phyloP scores from a whole-genome alignment of 2,888 invertebrate genomes.

The Nemurella pictetii region DNA sequence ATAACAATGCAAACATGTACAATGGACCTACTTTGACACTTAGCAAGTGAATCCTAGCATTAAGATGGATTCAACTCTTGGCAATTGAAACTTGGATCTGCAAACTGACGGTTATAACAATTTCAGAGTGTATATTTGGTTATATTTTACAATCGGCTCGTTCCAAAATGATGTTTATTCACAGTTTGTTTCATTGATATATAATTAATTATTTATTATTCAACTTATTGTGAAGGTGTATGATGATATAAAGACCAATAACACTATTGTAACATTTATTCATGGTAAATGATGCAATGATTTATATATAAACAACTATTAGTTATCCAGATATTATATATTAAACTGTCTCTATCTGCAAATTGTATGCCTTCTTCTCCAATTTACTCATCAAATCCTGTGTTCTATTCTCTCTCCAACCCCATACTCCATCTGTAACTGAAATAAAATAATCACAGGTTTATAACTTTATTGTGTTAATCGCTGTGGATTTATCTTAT shows the following conservation, averaged over 20 bases:
- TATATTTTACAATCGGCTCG: neutral
- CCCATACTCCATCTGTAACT: neutral
- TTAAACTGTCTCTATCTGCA: neutral
- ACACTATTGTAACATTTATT: slow-evolving; percentile 7
- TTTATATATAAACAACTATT: slow-evolving; percentile 12
- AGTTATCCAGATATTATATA: neutral
- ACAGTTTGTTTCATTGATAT: slow-evolving; percentile 12
- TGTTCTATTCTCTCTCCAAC: neutral
- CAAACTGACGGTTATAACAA: neutral
- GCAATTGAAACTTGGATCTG: neutral
- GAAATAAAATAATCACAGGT: too few species aligned
- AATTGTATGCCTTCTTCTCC: neutral
- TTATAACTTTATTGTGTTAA: too few species aligned
- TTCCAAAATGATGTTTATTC: neutral
- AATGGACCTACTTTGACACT: neutral
- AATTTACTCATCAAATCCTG: neutral
- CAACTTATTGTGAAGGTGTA: neutral
- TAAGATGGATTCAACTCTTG: neutral
- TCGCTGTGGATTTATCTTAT: too few species aligned
- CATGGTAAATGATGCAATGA: slow-evolving; percentile 4
- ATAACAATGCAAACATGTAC: neutral
- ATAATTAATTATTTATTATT: slow-evolving; percentile 26
- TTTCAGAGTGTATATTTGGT: neutral
- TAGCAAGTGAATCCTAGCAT: neutral
- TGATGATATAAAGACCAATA: slow-evolving; percentile 11